Evolutionary conservation across 1,140 invertebrate genomes (phyloP), one percentile per base, ranked within the genome.

Genomic region (Teleogryllus occipitalis): DNA sequence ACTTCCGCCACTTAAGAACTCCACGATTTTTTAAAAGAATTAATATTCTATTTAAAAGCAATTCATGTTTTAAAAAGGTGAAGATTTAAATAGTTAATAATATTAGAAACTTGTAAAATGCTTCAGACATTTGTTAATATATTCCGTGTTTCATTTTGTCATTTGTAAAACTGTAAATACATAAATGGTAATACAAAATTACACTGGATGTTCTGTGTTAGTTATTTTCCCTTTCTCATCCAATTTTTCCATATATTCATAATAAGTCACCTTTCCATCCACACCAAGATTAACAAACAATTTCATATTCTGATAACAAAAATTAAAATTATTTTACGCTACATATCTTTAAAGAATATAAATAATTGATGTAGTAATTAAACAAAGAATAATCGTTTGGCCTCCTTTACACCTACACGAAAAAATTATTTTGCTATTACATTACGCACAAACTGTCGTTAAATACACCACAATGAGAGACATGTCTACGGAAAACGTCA

Each of bases 131-230:
- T 75, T 80, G 79, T 80, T 80, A 77, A 80, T 65, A 76, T 77
- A 80, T 77, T 72, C 22, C 76, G 76, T 80, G 75, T 76, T 80
- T 78, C 76, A 54, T 80, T 80, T 77, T 80, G 79, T 80, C 75
- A 80, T 80, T 80, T 80, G 79, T 80, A 80, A 80, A 80, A 80
- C 73, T 80, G 76, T 80, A 79, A 79, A 77, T 80, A 80, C 47
- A 80, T 77, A 78, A 78, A 49, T 49, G 46, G 47, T 48, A 77
- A 76, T 21, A 48, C 46, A 77, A 54, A 77, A 48, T 18, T n/a
- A 48, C 47, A 48, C 47, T 12, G 21, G 12, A 75, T 15, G 14
- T 75, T 75, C 12, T 15, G 54, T 65, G 54, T 65, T 65, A 14
- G 10, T 65, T 65, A 65, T 65, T 65, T 65, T 18, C 3, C 54